Evolutionary conservation across 2,888 invertebrate genomes (phyloP), one percentile per base, ranked within the genome.

Genomic region (Syrista parreyssii): DNA sequence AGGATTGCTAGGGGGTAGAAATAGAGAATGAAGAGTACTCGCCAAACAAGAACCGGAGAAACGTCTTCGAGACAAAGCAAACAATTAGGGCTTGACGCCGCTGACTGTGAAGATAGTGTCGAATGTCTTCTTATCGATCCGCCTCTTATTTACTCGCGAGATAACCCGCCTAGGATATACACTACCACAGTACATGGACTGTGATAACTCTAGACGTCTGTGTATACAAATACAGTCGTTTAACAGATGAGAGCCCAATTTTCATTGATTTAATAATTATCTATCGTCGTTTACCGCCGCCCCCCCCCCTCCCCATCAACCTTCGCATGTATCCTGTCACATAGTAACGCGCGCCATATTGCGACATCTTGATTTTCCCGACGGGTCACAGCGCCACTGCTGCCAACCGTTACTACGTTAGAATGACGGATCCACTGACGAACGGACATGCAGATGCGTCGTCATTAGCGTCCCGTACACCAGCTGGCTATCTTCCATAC

Each of bases 31-130:
- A 35, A 23, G 74, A 74, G 74, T 78, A 74, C 75, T 80, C 81
- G 81, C 76, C 81, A 82, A 84, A 84, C 81, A 81, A 79, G 79
- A 78, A 80, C 75, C 80, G 74, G 72, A 77, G 77, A 77, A 80
- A 79, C 77, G 81, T 82, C 81, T 79, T 68, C 75, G 82, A 82
- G 82, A 84, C 82, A 84, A 82, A 82, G 83, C 84, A 84, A 87
- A 86, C 84, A 86, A 86, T 87, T 88, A 87, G 84, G 81, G 80
- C 78, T 83, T 82, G 84, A 84, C 83, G 82, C 79, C 79, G 79
- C 81, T 82, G 79, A 79, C 78, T 75, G 79, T 23, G 74, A 75
- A 76, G 82, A 69, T 68, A 72, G 78, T 69, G 74, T 79, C 78
- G 55, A 79, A 74, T 76, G 75, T 75, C 75, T 36, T 71, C 31